Evolutionary conservation across 2,888 invertebrate genomes (phyloP).

Genomic region (Mythimna lalbum): DNA sequence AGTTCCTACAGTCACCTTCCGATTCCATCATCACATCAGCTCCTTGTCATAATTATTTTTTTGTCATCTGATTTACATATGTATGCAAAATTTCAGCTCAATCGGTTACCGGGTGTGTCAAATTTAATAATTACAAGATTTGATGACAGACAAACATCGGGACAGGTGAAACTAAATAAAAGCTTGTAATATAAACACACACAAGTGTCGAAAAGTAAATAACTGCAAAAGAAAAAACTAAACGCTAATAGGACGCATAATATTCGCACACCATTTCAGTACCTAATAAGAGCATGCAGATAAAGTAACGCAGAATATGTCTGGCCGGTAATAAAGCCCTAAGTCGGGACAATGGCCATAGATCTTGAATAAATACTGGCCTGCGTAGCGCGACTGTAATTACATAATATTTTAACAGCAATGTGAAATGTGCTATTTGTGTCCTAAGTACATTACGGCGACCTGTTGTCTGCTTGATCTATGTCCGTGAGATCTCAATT

Average conservation of each 20-base stretch:
- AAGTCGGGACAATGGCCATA: conserved; percentile 62
- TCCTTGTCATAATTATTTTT: too few species aligned
- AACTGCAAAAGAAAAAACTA: too few species aligned
- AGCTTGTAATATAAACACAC: too few species aligned
- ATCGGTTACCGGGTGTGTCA: too few species aligned
- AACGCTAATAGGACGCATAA: conserved; percentile 1
- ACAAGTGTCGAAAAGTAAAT: too few species aligned
- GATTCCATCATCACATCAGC: too few species aligned
- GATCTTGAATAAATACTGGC: conserved; percentile 52
- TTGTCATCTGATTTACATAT: too few species aligned
- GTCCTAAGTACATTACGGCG: conserved; percentile 63
- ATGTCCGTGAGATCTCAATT: conserved; percentile 52
- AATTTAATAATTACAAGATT: too few species aligned
- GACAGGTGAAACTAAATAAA: too few species aligned
- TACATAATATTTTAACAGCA: conserved; percentile 77
- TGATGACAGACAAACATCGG: too few species aligned
- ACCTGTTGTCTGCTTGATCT: conserved; percentile 63
- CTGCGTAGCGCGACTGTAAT: conserved; percentile 66
- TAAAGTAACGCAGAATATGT: conserved; percentile 57
- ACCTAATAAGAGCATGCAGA: conserved; percentile 45
- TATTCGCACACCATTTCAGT: conserved; percentile 18
- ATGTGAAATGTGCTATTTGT: conserved; percentile 68
- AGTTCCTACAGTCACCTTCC: too few species aligned
- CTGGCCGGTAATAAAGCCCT: conserved; percentile 59
- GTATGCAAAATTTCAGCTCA: too few species aligned